phyloP scores from a whole-genome alignment of 2,888 invertebrate genomes.

The Dryobotodes eremita region DNA sequence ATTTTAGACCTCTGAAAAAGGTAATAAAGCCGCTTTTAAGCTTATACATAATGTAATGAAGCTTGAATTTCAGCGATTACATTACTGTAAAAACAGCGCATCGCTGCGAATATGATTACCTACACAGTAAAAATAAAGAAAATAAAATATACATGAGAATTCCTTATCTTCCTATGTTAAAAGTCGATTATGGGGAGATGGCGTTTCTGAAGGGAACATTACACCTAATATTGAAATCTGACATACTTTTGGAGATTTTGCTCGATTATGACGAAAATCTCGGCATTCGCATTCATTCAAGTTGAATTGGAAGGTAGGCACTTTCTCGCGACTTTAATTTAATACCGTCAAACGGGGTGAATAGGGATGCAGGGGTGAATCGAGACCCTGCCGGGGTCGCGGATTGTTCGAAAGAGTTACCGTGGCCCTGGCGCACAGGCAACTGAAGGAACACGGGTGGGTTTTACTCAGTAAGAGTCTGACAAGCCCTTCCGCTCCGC shows the following conservation, averaged over 20 bases:
- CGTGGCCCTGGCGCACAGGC: too few species aligned
- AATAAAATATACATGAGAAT: not conserved
- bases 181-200: constrained; percentile 11
- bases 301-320: constrained; percentile 18
- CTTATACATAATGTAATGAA: not conserved
- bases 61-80: not conserved
- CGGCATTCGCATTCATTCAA: constrained; percentile 19
- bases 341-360: too few species aligned
- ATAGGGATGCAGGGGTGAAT: too few species aligned
- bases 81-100: not conserved
- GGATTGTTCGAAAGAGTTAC: too few species aligned
- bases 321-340: constrained; percentile 9
- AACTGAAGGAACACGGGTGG: too few species aligned
- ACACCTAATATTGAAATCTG: constrained; percentile 42
- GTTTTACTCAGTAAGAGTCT: too few species aligned
- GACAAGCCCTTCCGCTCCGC: too few species aligned
- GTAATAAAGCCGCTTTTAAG: not conserved
- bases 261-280: constrained; percentile 25
- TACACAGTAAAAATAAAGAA: not conserved
- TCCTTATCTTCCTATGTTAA: constrained; percentile 19
- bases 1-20: not conserved
- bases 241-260: constrained; percentile 13
- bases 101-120: not conserved
- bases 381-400: too few species aligned
- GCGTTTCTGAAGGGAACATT: constrained; percentile 3